Percentiles rank a stretch among this genome's conserved stretches.
Evolutionary conservation across 1,140 invertebrate genomes (phyloP).

Genomic region (Zaprionus capensis): DNA sequence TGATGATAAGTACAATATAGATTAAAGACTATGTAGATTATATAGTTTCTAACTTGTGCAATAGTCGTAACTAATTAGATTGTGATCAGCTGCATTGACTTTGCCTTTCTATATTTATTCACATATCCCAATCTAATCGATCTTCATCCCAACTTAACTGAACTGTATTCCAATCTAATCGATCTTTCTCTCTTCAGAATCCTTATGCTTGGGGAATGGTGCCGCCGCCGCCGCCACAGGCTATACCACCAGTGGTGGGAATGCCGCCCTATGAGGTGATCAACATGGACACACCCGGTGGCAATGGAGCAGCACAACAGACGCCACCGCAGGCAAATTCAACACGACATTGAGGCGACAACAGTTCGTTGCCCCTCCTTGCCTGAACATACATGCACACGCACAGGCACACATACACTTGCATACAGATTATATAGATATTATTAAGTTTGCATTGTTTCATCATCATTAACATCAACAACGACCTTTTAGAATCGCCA

Average conservation of each 20-base stretch:
- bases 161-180: not conserved
- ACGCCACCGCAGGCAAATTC: not conserved
- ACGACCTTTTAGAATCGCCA: conserved; percentile 26
- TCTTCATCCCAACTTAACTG: not conserved
- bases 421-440: conserved; percentile 11
- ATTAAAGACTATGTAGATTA: not conserved
- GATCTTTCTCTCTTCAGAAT: conserved; percentile 27
- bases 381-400: not conserved
- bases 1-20: not conserved
- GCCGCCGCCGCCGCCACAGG: conserved; percentile 3
- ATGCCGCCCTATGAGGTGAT: conserved; percentile 44
- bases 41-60: not conserved
- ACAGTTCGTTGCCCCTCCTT: not conserved
- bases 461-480: not conserved
- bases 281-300: conserved; percentile 25
- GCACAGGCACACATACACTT: not conserved
- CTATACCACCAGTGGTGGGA: conserved; percentile 10
- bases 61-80: not conserved
- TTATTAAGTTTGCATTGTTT: conserved; percentile 7
- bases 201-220: conserved; percentile 53
- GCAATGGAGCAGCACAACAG: conserved; percentile 10
- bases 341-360: not conserved
- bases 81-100: not conserved
- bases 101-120: not conserved
- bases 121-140: not conserved